Percentiles rank a stretch among this genome's conserved stretches.
These are phyloP conservation scores for Megaceryle alcyon DNA, from an alignment of 2,797 vertebrate species.

Conservation along the genomic window DNA sequence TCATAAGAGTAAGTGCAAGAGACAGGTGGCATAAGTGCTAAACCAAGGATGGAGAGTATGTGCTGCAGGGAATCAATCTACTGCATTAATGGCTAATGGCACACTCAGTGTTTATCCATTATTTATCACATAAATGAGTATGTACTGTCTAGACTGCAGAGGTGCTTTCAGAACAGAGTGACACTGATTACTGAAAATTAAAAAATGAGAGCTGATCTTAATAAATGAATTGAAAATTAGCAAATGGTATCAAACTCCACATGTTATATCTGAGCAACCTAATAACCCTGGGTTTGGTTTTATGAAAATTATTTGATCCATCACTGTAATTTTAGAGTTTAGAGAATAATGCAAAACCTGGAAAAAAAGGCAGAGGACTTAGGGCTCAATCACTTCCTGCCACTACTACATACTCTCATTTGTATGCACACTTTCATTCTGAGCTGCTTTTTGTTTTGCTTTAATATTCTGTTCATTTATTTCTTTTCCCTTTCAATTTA, in stretches of 20 bases:
- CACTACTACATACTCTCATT: background rate
- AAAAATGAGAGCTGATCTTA: conserved; percentile 62
- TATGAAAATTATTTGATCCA: background rate
- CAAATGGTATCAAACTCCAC: conserved; percentile 33
- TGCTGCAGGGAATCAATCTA: conserved; percentile 61
- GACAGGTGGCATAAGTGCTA: conserved; percentile 52
- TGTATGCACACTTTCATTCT: background rate
- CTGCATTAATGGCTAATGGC: conserved; percentile 68
- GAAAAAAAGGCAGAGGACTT: background rate
- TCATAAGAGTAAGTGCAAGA: conserved; percentile 35
- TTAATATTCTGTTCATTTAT: background rate
- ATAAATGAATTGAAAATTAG: conserved; percentile 66
- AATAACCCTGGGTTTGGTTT: background rate
- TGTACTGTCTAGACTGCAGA: conserved; percentile 69
- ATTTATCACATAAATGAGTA: conserved; percentile 75
- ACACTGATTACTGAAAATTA: conserved; percentile 67
- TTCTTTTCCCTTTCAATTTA: background rate
- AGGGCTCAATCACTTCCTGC: background rate
- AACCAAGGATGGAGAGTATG: conserved; percentile 57
- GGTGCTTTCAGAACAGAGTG: conserved; percentile 59
- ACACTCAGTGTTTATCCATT: conserved; percentile 73
- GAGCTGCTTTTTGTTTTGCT: background rate
- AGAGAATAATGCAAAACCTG: conserved; percentile 3
- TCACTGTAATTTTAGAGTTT: background rate
- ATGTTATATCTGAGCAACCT: background rate